Base-by-base conservation (phyloP, 2,113 vertebrate species). In the Helogale parvula region DNA sequence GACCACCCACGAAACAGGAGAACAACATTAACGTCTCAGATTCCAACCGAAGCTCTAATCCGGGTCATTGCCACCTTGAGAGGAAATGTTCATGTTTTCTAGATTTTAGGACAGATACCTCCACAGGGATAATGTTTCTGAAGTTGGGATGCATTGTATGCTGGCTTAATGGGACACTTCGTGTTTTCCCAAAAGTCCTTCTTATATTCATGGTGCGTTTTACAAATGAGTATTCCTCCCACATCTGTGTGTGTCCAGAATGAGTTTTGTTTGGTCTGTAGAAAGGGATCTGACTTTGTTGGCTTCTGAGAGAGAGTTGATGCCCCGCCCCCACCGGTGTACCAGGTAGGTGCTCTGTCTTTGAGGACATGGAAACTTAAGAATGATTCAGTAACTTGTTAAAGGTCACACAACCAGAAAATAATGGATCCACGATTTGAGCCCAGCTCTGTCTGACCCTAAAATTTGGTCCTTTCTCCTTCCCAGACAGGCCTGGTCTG, bases 161-260 rank as follows among this genome's bases (percentile, higher is more conserved):
- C 4, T 41, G 8, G 35, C 85, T 77, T 57, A 84, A 45, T 23
- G 4, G 19, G 63, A 10, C n/a, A 33, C 54, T 13, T 21, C 71
- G 68, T 60, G 33, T 81, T 92, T 72, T 88, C 25, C 7, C 19
- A 4, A 77, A 47, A 68, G 91, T 31, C 25, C 86, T n/a, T 45
- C 11, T 71, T 81, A 14, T 13, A 4, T 68, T 0, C 6, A 2
- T 47, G 10, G 23, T 1, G 0, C 19, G 7, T n/a, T 52, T 94
- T 82, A 12, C 41, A 71, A 52, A 13, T 69, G 79, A 82, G 15
- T 17, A 14, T 54, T 35, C 38, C 68, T 74, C 0, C 14, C 29
- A 93, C 57, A 11, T 19, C 15, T 10, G 31, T 6, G 25, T 72
- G 65, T 5, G 7, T 77, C 29, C 52, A 63, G 68, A 52, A 11